phyloP scores from a whole-genome alignment of 2,888 invertebrate species.

The Lycia hirtaria region DNA sequence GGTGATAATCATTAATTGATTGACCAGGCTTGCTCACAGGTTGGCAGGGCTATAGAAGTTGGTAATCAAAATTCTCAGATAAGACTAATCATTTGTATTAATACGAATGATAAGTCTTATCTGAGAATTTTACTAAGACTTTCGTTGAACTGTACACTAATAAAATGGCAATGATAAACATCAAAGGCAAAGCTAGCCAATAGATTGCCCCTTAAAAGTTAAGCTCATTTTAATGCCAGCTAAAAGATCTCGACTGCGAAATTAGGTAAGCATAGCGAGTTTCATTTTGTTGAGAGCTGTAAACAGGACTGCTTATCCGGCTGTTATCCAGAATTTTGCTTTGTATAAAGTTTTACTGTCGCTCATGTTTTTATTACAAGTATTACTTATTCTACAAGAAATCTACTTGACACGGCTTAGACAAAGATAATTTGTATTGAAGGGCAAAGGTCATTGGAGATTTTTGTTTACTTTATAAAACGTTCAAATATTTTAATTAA shows the following conservation, averaged over 20 bases:
- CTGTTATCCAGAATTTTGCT: constrained; percentile 52
- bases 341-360: constrained; percentile 53
- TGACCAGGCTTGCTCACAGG: no score
- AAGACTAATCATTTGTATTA: no score
- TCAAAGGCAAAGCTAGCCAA: background rate
- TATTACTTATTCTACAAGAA: constrained; percentile 5
- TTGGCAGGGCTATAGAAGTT: no score
- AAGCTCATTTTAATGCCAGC: constrained; percentile 27
- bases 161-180: background rate
- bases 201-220: constrained; percentile 15
- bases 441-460: background rate
- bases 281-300: constrained; percentile 51
- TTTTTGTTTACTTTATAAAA: no score
- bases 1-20: no score
- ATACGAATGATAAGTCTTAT: no score
- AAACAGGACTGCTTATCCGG: constrained; percentile 48
- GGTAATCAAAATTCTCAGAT: no score
- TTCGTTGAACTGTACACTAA: no score
- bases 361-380: constrained; percentile 51
- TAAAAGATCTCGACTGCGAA: constrained; percentile 30
- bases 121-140: no score
- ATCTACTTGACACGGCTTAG: constrained; percentile 9
- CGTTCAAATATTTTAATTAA: no score
- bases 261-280: constrained; percentile 33
- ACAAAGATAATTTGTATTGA: constrained; percentile 1